Evolutionary conservation across 2,888 invertebrate species (phyloP).

Genomic region (Podabrus alpinus): DNA sequence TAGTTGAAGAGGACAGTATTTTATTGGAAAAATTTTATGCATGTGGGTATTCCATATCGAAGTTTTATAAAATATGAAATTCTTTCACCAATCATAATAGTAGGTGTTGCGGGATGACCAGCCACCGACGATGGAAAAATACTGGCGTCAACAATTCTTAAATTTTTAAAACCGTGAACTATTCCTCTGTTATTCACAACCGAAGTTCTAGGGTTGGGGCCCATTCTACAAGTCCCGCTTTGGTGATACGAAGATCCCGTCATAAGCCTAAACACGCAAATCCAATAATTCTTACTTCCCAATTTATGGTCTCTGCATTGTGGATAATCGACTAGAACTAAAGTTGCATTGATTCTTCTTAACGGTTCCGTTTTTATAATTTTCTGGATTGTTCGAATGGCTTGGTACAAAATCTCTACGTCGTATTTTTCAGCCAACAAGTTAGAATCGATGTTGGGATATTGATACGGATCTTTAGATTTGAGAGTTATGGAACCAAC

Average conservation of each 20-base stretch:
- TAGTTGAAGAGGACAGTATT: no score
- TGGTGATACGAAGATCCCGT: conserved; percentile 85
- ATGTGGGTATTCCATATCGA: neutral
- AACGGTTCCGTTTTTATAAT: conserved; percentile 47
- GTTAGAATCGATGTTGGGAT: conserved; percentile 41
- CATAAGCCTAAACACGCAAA: conserved; percentile 70
- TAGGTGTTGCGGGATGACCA: conserved; percentile 88
- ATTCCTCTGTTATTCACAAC: conserved; percentile 79
- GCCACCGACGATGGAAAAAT: conserved; percentile 88
- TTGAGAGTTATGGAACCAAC: conserved; percentile 39
- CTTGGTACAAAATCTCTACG: conserved; percentile 64
- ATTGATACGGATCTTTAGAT: conserved; percentile 40
- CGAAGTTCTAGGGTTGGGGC: conserved; percentile 75
- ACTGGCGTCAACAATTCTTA: conserved; percentile 82
- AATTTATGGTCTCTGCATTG: conserved; percentile 54
- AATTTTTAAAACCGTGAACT: conserved; percentile 77
- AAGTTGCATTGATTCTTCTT: conserved; percentile 2
- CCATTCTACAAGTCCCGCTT: conserved; percentile 86
- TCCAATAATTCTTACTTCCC: conserved; percentile 36
- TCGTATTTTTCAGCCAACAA: conserved; percentile 55
- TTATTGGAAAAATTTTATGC: no score
- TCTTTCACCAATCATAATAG: conserved; percentile 90
- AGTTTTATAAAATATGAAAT: conserved; percentile 69
- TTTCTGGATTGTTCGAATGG: conserved; percentile 53
- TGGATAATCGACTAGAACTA: conserved; percentile 41